phyloP scores from a whole-genome alignment of 1,140 invertebrate genomes.

The Rhagoletis pomonella region DNA sequence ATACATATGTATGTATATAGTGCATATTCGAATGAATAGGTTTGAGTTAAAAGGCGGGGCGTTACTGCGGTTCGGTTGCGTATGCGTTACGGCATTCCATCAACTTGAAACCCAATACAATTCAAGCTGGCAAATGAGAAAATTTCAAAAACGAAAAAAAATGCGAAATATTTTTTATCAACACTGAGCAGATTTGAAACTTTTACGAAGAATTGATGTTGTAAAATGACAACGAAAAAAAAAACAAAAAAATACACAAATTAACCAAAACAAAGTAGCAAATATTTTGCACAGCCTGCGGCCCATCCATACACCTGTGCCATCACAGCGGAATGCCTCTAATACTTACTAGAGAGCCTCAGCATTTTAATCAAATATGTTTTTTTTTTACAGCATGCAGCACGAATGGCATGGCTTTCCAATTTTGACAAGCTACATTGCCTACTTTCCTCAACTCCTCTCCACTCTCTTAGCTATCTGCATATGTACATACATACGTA shows the following conservation, averaged over 20 bases:
- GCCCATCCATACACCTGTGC: neutral
- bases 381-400: neutral
- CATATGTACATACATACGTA: too few relatives aligned
- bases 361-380: slow-evolving; percentile 41
- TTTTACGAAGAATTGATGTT: neutral
- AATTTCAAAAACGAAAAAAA: neutral
- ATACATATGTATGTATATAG: neutral
- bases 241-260: neutral
- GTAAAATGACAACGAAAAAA: neutral
- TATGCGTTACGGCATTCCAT: neutral
- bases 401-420: slow-evolving; percentile 15
- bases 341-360: neutral
- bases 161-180: neutral
- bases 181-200: slow-evolving; percentile 19
- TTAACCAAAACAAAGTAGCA: neutral
- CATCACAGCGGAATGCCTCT: too few relatives aligned
- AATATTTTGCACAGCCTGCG: neutral
- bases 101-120: neutral
- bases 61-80: neutral
- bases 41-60: neutral
- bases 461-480: neutral
- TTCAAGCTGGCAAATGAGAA: neutral
- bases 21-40: slow-evolving; percentile 4
- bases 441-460: neutral
- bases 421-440: neutral